phyloP scores from a whole-genome alignment of 2,888 invertebrate species.

The Coelopa pilipes region DNA sequence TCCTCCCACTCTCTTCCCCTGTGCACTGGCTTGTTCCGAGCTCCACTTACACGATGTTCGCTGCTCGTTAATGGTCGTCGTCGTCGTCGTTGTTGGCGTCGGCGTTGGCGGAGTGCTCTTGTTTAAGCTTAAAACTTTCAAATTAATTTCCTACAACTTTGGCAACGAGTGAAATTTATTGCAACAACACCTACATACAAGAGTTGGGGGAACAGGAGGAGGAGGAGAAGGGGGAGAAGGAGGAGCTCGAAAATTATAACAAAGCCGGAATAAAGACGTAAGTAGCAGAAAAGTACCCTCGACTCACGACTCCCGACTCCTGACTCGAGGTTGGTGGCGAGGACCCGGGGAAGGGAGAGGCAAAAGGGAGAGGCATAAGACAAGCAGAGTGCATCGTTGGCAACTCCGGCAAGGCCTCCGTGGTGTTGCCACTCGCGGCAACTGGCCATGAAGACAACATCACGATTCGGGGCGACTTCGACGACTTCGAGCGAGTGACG shows the following conservation, averaged over 20 bases:
- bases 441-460: too few relatives aligned
- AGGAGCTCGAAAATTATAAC: slow-evolving; percentile 8
- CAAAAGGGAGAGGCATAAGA: neutral
- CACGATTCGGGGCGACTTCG: too few relatives aligned
- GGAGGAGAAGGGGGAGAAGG: neutral
- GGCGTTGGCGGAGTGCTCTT: slow-evolving; percentile 5
- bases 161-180: slow-evolving; percentile 16
- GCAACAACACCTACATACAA: neutral
- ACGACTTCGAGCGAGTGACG: too few relatives aligned
- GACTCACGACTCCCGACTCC: neutral
- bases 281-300: slow-evolving; percentile 18
- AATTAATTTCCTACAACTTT: slow-evolving; percentile 18
- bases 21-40: too few relatives aligned
- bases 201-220: neutral
- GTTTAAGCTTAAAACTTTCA: slow-evolving; percentile 10
- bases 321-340: neutral
- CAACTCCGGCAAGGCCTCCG: neutral
- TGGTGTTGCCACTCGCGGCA: too few relatives aligned
- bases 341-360: neutral
- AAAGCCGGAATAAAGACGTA: slow-evolving; percentile 1
- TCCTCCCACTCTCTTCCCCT: too few relatives aligned
- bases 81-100: slow-evolving; percentile 1
- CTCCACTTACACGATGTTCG: too few relatives aligned
- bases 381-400: neutral
- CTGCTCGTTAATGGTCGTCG: slow-evolving; percentile 1